Base-by-base conservation (phyloP, 1,140 invertebrate genomes). In the Pseudachorutes palmiensis region DNA sequence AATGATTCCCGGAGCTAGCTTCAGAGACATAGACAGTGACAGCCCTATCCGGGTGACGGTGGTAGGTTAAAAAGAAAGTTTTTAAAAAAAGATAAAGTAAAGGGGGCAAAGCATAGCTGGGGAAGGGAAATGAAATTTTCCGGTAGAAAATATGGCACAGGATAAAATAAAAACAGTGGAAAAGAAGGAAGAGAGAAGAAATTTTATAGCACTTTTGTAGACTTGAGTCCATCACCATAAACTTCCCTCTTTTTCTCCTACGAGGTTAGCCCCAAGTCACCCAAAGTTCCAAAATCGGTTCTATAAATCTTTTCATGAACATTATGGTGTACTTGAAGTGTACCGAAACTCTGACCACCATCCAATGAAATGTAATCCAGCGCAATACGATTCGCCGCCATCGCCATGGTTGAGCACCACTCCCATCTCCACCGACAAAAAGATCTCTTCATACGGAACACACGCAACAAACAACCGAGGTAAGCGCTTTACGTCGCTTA, bases 191-290 rank as follows among this genome's bases (percentile, higher is more conserved):
- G 24, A 55, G 24, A 26, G 14, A 63, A 36, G 29, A 26, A 63
- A 63, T 48, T 63, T 63, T 63, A 63, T 63, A 63, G 61, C 3
- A 63, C 31, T 63, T 63, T 63, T 63, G 61, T 63, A 32, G 61
- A 63, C 61, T 63, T 26, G 61, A 63, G 61, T 63, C 61, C 41
- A 63, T 63, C 61, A 63, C 61, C 61, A 63, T 63, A 63, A 63
- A 63, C 61, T 63, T 63, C 33, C 61, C 61, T 26, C 32, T 61
- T 36, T 26, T 61, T 31, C 29, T 61, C 32, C 59, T 36, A 12
- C 29, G 30, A 61, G 30, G 9, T 61, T 32, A 61, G 9, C 59
- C 32, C 19, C 59, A 26, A 63, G 61, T 63, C 32, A 63, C 61
- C 41, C 29, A 60, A 63, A 63, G 5, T 63, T 63, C 61, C 61